Conservation (phyloP, 2,113 vertebrate species). For the Emydura subglobosa region DNA sequence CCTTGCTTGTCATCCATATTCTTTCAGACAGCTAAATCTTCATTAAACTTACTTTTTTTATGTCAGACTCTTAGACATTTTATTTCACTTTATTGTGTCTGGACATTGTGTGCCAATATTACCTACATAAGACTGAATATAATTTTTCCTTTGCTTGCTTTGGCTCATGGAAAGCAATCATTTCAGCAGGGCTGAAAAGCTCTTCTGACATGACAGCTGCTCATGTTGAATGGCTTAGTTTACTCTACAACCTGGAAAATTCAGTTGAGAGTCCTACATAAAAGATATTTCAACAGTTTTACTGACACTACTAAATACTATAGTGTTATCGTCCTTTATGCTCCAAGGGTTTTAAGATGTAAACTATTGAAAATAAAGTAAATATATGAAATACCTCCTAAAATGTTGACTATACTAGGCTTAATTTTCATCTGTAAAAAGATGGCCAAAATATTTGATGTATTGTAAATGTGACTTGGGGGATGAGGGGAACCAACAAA, state of each 20-base stretch:
- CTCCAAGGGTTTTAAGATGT: neutral
- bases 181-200: conserved; percentile 51
- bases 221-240: neutral
- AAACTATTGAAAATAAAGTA: neutral
- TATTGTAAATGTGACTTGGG: neutral
- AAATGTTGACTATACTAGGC: neutral
- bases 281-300: neutral
- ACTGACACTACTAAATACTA: neutral
- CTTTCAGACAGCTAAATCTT: neutral
- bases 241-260: neutral
- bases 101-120: neutral
- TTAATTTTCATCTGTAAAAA: conserved; percentile 18
- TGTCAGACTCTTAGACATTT: neutral
- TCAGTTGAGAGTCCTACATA: neutral
- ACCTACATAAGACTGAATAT: conserved; percentile 10
- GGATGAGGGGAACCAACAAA: neutral
- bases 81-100: neutral
- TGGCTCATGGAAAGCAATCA: conserved; percentile 48
- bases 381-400: neutral
- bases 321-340: neutral
- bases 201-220: conserved; percentile 22
- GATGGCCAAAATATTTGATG: conserved; percentile 31
- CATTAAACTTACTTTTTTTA: neutral
- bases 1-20: neutral
- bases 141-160: conserved; percentile 35